Conservation (phyloP, 53 echinoderm and acorn worm species). For the Apostichopus leukothele region DNA sequence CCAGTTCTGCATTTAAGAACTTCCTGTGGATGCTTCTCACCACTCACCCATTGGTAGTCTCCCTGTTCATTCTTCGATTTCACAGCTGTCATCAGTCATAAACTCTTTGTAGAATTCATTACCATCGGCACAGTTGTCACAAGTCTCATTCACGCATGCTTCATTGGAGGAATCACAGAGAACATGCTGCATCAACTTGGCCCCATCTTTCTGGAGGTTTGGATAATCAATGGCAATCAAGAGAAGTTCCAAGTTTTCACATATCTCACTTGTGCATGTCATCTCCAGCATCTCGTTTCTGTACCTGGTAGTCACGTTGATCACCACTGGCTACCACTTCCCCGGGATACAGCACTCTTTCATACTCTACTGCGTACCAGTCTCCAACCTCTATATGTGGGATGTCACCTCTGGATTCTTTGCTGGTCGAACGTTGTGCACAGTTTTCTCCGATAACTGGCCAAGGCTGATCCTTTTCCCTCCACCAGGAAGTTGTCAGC, state of each 20-base stretch:
- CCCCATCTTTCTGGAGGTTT: not conserved
- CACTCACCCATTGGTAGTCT: slow-evolving; percentile 13
- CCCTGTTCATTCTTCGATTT: not conserved
- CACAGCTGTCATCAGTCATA: not conserved
- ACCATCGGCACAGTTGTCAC: not conserved
- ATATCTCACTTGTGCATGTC: not conserved
- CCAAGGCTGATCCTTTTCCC: too few relatives aligned
- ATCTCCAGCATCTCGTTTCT: slow-evolving; percentile 4
- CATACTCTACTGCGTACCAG: slow-evolving; percentile 20
- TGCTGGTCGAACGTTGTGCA: too few relatives aligned
- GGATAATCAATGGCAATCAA: not conserved
- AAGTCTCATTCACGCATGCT: not conserved
- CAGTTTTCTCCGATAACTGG: too few relatives aligned
- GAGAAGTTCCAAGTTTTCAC: slow-evolving; percentile 19
- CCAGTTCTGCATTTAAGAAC: not conserved
- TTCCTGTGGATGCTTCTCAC: slow-evolving; percentile 28
- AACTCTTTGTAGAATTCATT: not conserved
- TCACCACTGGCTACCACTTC: slow-evolving; percentile 54
- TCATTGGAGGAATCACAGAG: not conserved
- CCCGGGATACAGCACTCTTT: slow-evolving; percentile 49
- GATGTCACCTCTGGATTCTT: too few relatives aligned
- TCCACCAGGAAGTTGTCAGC: not conserved
- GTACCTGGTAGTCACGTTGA: slow-evolving; percentile 49
- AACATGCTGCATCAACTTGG: not conserved
- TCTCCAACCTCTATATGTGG: not conserved